Conservation (phyloP, 2,888 invertebrate species). For the Synergus umbraculus region DNA sequence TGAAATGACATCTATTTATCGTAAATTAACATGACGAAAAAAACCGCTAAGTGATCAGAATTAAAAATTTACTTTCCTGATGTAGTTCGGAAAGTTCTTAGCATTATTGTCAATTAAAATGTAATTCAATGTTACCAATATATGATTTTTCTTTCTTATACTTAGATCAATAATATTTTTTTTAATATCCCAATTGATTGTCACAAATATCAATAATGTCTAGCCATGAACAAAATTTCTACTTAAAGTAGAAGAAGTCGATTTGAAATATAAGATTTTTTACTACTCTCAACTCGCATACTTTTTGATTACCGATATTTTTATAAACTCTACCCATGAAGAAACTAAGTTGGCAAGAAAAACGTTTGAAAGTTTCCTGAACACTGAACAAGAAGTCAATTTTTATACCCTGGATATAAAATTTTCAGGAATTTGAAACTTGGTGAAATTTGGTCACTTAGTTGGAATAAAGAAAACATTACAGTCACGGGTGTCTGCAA, state of each 20-base stretch:
- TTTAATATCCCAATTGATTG: no score
- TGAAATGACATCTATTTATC: constrained; percentile 7
- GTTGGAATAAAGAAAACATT: background rate
- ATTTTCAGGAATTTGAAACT: background rate
- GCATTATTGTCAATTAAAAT: no score
- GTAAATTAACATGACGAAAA: background rate
- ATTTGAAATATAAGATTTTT: background rate
- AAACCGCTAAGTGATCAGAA: background rate
- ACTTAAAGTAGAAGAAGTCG: background rate
- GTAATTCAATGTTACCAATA: background rate
- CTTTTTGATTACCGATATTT: no score
- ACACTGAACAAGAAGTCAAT: no score
- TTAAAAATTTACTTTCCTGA: background rate
- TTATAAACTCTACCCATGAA: no score
- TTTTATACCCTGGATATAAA: no score
- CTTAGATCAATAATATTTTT: background rate
- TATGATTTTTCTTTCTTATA: background rate
- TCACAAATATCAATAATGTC: background rate
- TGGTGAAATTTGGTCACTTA: background rate
- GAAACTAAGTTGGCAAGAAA: no score
- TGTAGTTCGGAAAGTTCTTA: background rate
- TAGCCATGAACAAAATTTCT: background rate
- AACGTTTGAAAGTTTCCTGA: no score
- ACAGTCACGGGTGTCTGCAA: background rate
- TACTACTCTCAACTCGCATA: no score